These are phyloP conservation scores for Hypselothyrea guttata DNA, from an alignment of 2,888 invertebrate species.

Conservation along the genomic window DNA sequence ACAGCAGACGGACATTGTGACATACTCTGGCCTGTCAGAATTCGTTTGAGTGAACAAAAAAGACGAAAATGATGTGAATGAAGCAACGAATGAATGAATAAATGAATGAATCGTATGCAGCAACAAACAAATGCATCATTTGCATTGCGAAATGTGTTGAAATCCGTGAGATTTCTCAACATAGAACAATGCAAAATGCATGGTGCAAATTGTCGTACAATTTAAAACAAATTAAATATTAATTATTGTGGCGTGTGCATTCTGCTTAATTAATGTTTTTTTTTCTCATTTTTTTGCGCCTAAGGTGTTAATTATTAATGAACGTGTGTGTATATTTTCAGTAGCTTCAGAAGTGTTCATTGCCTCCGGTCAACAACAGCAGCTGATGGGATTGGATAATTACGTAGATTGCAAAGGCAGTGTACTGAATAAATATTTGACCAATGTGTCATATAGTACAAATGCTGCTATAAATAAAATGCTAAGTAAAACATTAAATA, in stretches of 20 bases:
- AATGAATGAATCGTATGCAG: slow-evolving; percentile 5
- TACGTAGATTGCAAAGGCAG: slow-evolving; percentile 27
- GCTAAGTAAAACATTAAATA: too few relatives aligned
- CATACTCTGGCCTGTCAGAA: slow-evolving; percentile 39
- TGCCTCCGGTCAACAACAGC: slow-evolving; percentile 18
- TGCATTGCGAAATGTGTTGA: slow-evolving; percentile 8
- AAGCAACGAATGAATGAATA: slow-evolving; percentile 13
- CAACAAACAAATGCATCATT: not conserved
- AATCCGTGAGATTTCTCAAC: slow-evolving; percentile 6
- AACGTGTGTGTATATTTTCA: slow-evolving; percentile 30
- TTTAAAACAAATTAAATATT: slow-evolving; percentile 64
- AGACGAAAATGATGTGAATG: slow-evolving; percentile 13
- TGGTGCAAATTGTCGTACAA: slow-evolving; percentile 30
- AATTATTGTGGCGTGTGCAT: slow-evolving; percentile 66
- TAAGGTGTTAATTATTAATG: slow-evolving; percentile 66
- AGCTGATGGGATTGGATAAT: slow-evolving; percentile 40
- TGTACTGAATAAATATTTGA: slow-evolving; percentile 48
- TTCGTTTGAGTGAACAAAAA: slow-evolving; percentile 15
- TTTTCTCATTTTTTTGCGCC: slow-evolving; percentile 58
- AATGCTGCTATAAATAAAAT: slow-evolving; percentile 1
- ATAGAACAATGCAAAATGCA: slow-evolving; percentile 49
- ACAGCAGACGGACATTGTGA: slow-evolving; percentile 22
- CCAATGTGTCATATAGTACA: slow-evolving; percentile 26
- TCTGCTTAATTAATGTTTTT: slow-evolving; percentile 58
- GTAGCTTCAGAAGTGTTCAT: slow-evolving; percentile 8